These are phyloP conservation scores for Aspidoscelis tigris DNA, from an alignment of 2,113 vertebrate genomes.

Conservation along the genomic window DNA sequence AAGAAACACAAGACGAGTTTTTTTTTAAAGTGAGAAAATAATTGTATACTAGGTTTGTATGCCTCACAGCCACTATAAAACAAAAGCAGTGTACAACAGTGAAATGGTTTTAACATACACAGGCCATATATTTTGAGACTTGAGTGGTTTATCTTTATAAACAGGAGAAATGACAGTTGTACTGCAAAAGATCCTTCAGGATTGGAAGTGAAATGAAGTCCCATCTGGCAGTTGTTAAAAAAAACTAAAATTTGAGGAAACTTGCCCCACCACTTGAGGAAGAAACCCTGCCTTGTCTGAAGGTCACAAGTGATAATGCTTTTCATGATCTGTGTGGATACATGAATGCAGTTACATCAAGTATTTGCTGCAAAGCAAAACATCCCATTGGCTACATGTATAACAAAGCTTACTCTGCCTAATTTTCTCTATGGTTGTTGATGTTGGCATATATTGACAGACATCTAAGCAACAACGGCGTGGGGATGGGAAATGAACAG, in stretches of 20 bases:
- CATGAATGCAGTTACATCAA: conserved; percentile 71
- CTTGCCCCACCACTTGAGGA: background rate
- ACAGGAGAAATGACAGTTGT: conserved; percentile 40
- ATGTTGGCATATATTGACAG: conserved; percentile 65
- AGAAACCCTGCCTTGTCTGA: conserved; percentile 63
- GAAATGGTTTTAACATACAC: conserved; percentile 89
- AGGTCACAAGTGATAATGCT: conserved; percentile 73
- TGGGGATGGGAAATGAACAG: conserved; percentile 68
- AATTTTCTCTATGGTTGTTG: conserved; percentile 54
- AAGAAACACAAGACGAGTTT: conserved; percentile 76
- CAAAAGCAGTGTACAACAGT: conserved; percentile 86
- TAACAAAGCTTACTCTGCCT: conserved; percentile 70
- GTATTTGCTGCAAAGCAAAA: conserved; percentile 68
- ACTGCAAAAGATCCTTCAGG: conserved; percentile 63
- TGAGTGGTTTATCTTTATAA: conserved; percentile 66
- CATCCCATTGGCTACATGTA: conserved; percentile 60
- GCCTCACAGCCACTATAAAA: conserved; percentile 93
- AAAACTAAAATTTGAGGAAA: conserved; percentile 30
- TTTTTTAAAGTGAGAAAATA: conserved; percentile 98
- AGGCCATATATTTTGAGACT: conserved; percentile 70
- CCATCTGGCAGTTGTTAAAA: conserved; percentile 69
- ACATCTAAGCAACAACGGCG: conserved; percentile 66
- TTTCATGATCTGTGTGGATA: conserved; percentile 70
- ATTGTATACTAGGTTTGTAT: conserved; percentile 89
- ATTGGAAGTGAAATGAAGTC: conserved; percentile 66